Evolutionary conservation across 2,888 invertebrate genomes (phyloP), one percentile per base, ranked within the genome.

Genomic region (Cylloceria caligata): DNA sequence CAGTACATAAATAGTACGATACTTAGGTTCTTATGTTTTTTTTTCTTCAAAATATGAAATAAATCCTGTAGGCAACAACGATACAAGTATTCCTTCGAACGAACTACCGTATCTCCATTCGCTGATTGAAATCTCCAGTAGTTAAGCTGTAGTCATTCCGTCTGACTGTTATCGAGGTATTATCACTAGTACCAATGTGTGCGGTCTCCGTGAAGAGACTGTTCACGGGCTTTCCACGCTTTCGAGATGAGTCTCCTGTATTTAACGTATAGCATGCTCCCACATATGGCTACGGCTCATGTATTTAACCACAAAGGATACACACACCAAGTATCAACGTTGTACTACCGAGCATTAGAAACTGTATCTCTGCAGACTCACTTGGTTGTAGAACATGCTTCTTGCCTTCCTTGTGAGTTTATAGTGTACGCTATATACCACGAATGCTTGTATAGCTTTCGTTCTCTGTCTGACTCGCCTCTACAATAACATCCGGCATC

Each of bases 401-500:
- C 69, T 60, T 78, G 39, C 21, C 65, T 69, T 52, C 57, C 69
- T 57, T 60, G 42, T 7, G 24, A 60, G 73, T 69, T 65, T 52
- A 34, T 30, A 42, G 16, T 21, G 3, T 21, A 27, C 30, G 49
- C 27, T 9, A 39, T 60, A 52, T 30, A 49, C 24, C 24, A 49
- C 52, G 30, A 49, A 64, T 52, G 47, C 36, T 30, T 45, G 64
- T 73, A 49, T 74, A 65, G 55, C 64, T 39, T 19, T 57, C 39
- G n/a, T 57, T 69, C 57, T 9, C 11, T 45, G 47, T 19, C 69
- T 69, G 65, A 68, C 71, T 71, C 74, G 65, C 42, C 34, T 30
- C 65, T 49, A 36, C 27, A 65, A 71, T 78, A 82, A 82, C 78
- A 78, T 82, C 81, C 78, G 81, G 78, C 78, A 82, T 78, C 81